Conservation (phyloP, 2,888 invertebrate genomes). For the Alloplasta piceator region DNA sequence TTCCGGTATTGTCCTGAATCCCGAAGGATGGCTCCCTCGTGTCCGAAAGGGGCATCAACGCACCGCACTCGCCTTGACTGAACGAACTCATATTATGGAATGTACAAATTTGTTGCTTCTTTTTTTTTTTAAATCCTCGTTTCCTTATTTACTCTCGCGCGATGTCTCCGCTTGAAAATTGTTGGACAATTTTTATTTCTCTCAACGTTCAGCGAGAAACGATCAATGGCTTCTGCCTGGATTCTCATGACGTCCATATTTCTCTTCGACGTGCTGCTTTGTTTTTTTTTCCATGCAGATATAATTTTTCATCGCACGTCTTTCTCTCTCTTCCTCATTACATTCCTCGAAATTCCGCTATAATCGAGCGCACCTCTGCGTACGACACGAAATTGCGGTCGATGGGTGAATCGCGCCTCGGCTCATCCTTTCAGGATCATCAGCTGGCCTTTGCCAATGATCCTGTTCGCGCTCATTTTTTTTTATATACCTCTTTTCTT, state of each 20-base stretch:
- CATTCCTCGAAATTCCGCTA: constrained; percentile 26
- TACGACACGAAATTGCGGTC: constrained; percentile 51
- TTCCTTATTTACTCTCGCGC: constrained; percentile 12
- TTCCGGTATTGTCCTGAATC: neutral
- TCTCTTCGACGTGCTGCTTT: constrained; percentile 35
- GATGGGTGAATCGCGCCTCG: constrained; percentile 34
- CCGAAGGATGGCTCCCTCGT: constrained; percentile 67
- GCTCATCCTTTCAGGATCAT: constrained; percentile 54
- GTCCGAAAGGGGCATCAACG: constrained; percentile 58
- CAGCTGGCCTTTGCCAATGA: constrained; percentile 72
- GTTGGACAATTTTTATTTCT: constrained; percentile 19
- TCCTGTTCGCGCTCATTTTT: constrained; percentile 54
- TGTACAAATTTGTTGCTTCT: constrained; percentile 89
- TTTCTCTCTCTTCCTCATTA: constrained; percentile 13
- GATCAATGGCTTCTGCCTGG: constrained; percentile 4
- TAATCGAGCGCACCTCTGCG: constrained; percentile 23
- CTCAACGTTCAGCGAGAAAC: neutral
- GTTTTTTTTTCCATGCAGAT: constrained; percentile 12
- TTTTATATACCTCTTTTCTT: constrained; percentile 10
- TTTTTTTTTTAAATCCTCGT: constrained; percentile 75
- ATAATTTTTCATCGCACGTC: constrained; percentile 3
- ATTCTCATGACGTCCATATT: neutral
- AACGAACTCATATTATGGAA: constrained; percentile 90
- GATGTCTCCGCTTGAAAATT: constrained; percentile 48
- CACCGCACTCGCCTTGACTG: constrained; percentile 74